These are phyloP conservation scores for Pempheris klunzingeri DNA, from an alignment of 2,797 vertebrate species.

Conservation along the genomic window DNA sequence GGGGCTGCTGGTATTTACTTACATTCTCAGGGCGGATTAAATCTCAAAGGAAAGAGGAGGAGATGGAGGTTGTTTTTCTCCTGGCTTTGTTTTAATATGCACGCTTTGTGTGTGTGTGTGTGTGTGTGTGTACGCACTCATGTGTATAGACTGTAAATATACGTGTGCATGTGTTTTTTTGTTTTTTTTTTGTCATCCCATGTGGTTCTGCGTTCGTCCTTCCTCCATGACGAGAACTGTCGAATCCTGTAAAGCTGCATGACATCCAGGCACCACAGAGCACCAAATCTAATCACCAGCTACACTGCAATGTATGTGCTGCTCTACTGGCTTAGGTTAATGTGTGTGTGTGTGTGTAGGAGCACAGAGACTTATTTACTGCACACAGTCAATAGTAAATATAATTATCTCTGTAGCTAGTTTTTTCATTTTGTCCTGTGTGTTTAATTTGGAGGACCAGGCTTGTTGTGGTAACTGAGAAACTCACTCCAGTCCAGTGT, in stretches of 20 bases:
- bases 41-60: slow-evolving; percentile 74
- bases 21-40: slow-evolving; percentile 75
- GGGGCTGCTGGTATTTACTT: slow-evolving; percentile 80
- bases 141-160: too few relatives aligned
- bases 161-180: slow-evolving; percentile 13
- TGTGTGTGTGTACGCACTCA: neutral
- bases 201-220: slow-evolving; percentile 55
- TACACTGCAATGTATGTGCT: slow-evolving; percentile 42
- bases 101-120: slow-evolving; percentile 8
- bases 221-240: slow-evolving; percentile 72
- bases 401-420: slow-evolving; percentile 59
- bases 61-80: slow-evolving; percentile 64
- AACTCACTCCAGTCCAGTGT: slow-evolving; percentile 1
- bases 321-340: slow-evolving; percentile 40
- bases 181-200: slow-evolving; percentile 48
- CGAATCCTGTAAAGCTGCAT: slow-evolving; percentile 70
- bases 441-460: slow-evolving; percentile 44
- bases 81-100: slow-evolving; percentile 65
- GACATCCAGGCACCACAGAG: slow-evolving; percentile 58
- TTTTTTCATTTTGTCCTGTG: slow-evolving; percentile 54
- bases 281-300: slow-evolving; percentile 73
- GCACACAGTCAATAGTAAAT: slow-evolving; percentile 70
- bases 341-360: slow-evolving; percentile 9
- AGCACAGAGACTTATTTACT: slow-evolving; percentile 61
- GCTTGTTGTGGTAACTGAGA: slow-evolving; percentile 20